Base-by-base conservation (phyloP, 2,888 invertebrate species). In the Pristionchus entomophagus region DNA sequence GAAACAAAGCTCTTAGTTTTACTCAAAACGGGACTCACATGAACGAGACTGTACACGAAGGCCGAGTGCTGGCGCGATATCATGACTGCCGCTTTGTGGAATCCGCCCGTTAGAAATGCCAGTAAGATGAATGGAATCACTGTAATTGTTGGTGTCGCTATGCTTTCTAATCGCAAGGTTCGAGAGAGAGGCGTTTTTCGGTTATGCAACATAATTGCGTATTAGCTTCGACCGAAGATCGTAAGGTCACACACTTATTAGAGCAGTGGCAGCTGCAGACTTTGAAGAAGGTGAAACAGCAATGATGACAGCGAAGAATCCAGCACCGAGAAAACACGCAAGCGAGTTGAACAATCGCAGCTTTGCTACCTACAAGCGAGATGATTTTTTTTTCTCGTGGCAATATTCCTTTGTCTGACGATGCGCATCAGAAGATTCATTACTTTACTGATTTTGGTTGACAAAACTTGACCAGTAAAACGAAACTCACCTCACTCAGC, bases 71-170 rank as follows among this genome's bases (percentile, higher is more conserved):
- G 73, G 10, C 73, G 22, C 4, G 73, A 38, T 41, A 73, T 45
- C 41, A 45, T 38, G 8, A 73, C n/a, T 8, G 73, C 73, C 12
- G 73, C 73, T 38, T 73, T 73, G 41, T 73, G 38, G 41, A 73
- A 73, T 8, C 73, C 41, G n/a, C 73, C 45, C n/a, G 73, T 26
- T 41, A 41, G 4, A 14, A 73, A 73, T 22, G 73, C 41, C 19
- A 41, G 6, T 10, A 73, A n/a, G 45, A 73, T 73, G 73, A 73
- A 73, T 22, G 73, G 73, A 5, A 73, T 73, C 73, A 73, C 73
- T 73, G 73, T 8, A 45, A 45, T 45, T n/a, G n/a, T n/a, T n/a
- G n/a, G n/a, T n/a, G n/a, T n/a, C n/a, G n/a, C n/a, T n/a, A n/a
- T n/a, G n/a, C n/a, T n/a, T n/a, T n/a, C n/a, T n/a, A n/a, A n/a